Base-by-base conservation (phyloP, 2,797 vertebrate species). In the Manis crassicaudata region DNA sequence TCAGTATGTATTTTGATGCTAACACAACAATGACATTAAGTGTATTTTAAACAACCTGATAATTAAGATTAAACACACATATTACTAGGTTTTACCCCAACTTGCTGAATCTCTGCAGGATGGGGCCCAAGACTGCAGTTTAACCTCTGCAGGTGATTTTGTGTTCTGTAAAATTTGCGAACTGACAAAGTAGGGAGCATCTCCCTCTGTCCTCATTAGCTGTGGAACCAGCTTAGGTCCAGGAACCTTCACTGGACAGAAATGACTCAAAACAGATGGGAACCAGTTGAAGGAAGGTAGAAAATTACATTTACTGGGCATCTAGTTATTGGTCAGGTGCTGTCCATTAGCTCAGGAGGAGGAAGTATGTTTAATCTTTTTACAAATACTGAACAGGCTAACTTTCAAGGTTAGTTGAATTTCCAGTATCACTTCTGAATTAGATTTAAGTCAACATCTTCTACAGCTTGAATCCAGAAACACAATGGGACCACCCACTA, bases 1-100 rank as follows among this genome's bases (percentile, higher is more conserved):
- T 54, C 37, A 89, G 72, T 79, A 93, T 37, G 29, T 86, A 80
- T 94, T 85, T 94, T 92, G 62, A 92, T 96, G 54, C 77, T n/a
- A 92, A 50, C 54, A 93, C 50, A 90, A 70, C 35, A 85, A 50
- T 92, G 58, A 93, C 92, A 75, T 95, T 54, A 95, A 50, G 73
- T 75, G 58, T 27, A 84, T 85, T 54, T 95, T 89, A 82, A 88
- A 62, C 54, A 85, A 52, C 72, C 60, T 13, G 12, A 46, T 84
- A 88, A 75, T 92, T 91, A 92, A 93, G 79, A 76, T 83, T 65
- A 63, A 84, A 87, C 54, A 81, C 63, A 13, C 27, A 88, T 32
- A 82, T 92, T 94, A 88, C 50, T 65, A 77, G 87, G 76, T 85
- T 85, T 76, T 46, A 92, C 40, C 14, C 58, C 52, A 89, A 16